Evolutionary conservation across 2,113 vertebrate genomes (phyloP), one percentile per base, ranked within the genome.

Genomic region (Periophthalmus modestus): DNA sequence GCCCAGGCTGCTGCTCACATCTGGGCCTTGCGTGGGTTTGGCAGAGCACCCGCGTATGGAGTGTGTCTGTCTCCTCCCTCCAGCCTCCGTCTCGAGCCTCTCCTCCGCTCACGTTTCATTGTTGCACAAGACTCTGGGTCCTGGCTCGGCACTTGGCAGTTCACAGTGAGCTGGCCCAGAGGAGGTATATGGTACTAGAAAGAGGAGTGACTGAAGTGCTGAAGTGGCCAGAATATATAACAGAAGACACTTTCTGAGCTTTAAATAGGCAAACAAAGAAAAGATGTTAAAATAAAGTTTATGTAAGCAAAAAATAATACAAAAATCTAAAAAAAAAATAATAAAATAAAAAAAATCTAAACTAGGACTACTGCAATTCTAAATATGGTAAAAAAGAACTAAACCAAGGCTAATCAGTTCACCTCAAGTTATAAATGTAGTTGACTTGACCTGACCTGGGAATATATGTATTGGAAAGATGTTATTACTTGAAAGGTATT

Each of bases 101-200:
- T 75, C 82, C 81, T 33, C 69, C 84, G 83, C 87, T 92, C 89
- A 75, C 67, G 75, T 92, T 91, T 89, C 89, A 89, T 0, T 52
- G 85, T 93, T 93, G 91, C 88, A 78, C 91, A 94, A 93, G 82
- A 54, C 61, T n/a, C 77, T 83, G 54, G 54, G 23, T 16, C 74
- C 61, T 90, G 91, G 85, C 82, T 77, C 2, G 74, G 48, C 63
- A 24, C 16, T 7, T 7, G 15, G 77, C 65, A 77, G 55, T 80
- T 23, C 72, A 28, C 9, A 54, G n/a, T n/a, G 52, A 19, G 52
- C 79, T 81, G 80, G 77, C 74, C 82, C 57, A 48, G 73, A 77
- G 73, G 78, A 85, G 78, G 80, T 36, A 71, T 36, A 71, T 50
- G 73, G 74, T 69, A 19, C 15, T 16, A 78, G 74, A 59, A 28